A percentile compares a stretch with the other conserved stretches of the same genome.
phyloP scores from a whole-genome alignment of 2,888 invertebrate genomes.

The Melinopterus prodromus region DNA sequence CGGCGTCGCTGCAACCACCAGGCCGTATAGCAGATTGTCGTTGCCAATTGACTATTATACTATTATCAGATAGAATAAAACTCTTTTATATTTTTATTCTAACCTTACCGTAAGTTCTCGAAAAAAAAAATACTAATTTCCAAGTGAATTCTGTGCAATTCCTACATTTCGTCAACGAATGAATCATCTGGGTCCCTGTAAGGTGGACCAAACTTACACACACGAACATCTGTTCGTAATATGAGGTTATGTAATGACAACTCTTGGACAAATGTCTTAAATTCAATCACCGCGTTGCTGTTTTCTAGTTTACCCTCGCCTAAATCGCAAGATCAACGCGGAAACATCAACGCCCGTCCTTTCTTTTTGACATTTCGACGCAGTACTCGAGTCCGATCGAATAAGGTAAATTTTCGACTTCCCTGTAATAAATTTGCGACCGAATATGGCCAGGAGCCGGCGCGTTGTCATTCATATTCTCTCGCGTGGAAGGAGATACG shows the following conservation, averaged over 20 bases:
- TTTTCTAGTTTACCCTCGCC: neutral
- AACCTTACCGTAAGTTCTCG: no score
- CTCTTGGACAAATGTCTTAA: neutral
- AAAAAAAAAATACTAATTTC: no score
- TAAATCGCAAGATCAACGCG: neutral
- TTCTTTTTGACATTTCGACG: neutral
- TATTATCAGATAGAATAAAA: no score
- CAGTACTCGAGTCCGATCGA: neutral
- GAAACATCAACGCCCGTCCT: neutral
- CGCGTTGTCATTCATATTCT: neutral
- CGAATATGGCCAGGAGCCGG: neutral
- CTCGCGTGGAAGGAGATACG: neutral
- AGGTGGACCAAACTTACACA: neutral
- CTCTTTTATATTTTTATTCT: no score
- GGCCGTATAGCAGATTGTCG: no score
- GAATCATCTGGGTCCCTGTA: neutral
- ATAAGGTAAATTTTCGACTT: neutral
- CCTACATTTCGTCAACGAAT: neutral
- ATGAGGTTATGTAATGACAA: neutral
- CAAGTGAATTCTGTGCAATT: no score
- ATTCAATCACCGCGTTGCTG: neutral
- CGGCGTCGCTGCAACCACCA: no score
- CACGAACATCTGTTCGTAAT: neutral
- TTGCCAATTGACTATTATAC: no score
- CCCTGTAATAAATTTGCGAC: neutral